Evolutionary conservation across 2,797 vertebrate genomes (phyloP).

Genomic region (Xiphophorus birchmanni): DNA sequence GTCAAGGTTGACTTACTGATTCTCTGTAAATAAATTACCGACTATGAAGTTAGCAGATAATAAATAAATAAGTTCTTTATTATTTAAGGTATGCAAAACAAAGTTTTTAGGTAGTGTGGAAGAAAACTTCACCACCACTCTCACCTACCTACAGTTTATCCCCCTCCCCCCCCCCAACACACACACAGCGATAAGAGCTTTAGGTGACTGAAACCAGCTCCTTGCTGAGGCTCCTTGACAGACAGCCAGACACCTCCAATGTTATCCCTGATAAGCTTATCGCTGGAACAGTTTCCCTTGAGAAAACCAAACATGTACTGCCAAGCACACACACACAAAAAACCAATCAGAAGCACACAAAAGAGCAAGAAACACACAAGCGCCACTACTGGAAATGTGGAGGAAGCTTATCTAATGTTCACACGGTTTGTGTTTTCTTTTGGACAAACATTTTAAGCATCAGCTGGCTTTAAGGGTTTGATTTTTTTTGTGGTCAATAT

Average conservation of each 20-base stretch:
- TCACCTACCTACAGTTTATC: constrained; percentile 4
- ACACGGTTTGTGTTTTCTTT: background rate
- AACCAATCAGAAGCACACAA: background rate
- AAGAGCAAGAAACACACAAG: background rate
- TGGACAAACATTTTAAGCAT: background rate
- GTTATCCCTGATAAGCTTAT: constrained; percentile 69
- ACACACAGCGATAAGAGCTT: constrained; percentile 59
- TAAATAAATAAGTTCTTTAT: background rate
- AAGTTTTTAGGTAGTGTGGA: background rate
- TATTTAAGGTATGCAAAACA: background rate
- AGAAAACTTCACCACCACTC: constrained; percentile 4
- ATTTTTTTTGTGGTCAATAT: background rate
- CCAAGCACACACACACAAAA: constrained; percentile 5
- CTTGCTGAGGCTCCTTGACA: constrained; percentile 45
- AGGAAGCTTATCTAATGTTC: background rate
- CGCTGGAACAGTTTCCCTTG: constrained; percentile 49
- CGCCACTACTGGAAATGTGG: background rate
- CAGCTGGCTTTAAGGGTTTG: background rate
- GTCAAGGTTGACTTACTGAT: background rate
- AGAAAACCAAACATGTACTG: constrained; percentile 49
- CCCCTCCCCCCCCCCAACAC: background rate
- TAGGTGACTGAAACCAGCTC: constrained; percentile 67
- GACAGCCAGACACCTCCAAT: constrained; percentile 66
- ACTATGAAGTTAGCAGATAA: background rate
- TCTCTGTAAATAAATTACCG: background rate